Evolutionary conservation across 2,888 invertebrate species (phyloP).

Genomic region (Sarcophaga caerulescens): DNA sequence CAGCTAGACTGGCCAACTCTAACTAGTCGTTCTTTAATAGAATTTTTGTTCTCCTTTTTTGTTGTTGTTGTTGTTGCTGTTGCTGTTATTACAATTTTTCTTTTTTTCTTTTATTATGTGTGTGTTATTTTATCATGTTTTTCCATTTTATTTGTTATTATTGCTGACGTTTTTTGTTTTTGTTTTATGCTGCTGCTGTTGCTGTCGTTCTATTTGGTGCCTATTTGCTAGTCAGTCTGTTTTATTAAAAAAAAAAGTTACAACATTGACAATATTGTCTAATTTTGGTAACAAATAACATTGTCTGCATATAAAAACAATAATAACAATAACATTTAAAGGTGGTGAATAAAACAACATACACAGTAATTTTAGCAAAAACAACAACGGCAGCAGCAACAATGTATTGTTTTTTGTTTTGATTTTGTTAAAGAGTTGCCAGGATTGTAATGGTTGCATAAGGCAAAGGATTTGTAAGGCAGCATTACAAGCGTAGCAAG

Average conservation of each 20-base stretch:
- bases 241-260: background rate
- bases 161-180: too few relatives aligned
- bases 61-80: slow-evolving; percentile 23
- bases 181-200: too few relatives aligned
- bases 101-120: slow-evolving; percentile 21
- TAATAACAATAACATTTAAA: slow-evolving; percentile 6
- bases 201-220: background rate
- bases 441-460: background rate
- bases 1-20: background rate
- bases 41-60: slow-evolving; percentile 15
- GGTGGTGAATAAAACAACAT: slow-evolving; percentile 11
- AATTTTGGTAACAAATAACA: slow-evolving; percentile 40
- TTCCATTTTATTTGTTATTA: too few relatives aligned
- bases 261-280: slow-evolving; percentile 13
- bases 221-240: background rate
- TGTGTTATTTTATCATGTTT: slow-evolving; percentile 28
- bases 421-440: background rate
- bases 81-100: slow-evolving; percentile 12
- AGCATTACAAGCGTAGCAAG: too few relatives aligned
- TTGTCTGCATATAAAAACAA: slow-evolving; percentile 7
- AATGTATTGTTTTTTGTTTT: background rate
- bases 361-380: slow-evolving; percentile 22
- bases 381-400: slow-evolving; percentile 16
- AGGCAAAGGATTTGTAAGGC: background rate
- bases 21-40: slow-evolving; percentile 28